These are phyloP conservation scores for Pogonocichla stellata DNA, from an alignment of 2,113 vertebrate genomes.

Conservation along the genomic window DNA sequence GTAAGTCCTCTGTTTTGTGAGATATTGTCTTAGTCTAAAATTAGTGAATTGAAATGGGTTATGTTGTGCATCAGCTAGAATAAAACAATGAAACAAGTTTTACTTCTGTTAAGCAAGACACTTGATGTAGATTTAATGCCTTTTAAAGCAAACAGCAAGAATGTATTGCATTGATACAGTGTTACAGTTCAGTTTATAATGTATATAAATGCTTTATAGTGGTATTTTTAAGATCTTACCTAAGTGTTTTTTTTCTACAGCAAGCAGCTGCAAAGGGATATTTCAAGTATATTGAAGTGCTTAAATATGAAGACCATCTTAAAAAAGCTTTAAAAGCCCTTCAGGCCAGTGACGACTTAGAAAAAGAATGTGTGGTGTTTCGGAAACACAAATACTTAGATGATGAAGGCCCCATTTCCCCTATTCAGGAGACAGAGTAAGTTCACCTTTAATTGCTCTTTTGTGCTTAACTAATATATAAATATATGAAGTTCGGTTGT, in stretches of 20 bases:
- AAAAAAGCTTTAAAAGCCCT: conserved; percentile 69
- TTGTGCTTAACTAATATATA: background rate
- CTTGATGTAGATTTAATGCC: background rate
- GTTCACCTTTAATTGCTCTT: background rate
- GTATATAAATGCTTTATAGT: background rate
- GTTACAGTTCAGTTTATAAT: background rate
- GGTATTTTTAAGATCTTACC: background rate
- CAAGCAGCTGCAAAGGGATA: conserved; percentile 74
- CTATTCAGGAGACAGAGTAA: conserved; percentile 74
- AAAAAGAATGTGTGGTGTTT: conserved; percentile 61
- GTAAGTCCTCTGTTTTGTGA: conserved; percentile 21
- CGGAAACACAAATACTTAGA: conserved; percentile 76
- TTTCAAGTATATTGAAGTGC: conserved; percentile 71
- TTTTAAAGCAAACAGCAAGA: background rate
- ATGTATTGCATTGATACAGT: background rate
- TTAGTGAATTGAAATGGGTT: background rate
- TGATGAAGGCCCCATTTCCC: conserved; percentile 78
- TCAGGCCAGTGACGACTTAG: conserved; percentile 69
- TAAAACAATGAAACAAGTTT: background rate
- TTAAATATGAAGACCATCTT: conserved; percentile 76
- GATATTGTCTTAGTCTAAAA: background rate
- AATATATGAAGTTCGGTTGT: background rate
- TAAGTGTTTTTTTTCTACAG: conserved; percentile 7
- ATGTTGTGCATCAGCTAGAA: background rate
- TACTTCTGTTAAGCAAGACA: background rate